Evolutionary conservation across 2,113 vertebrate species (phyloP), one percentile per base, ranked within the genome.

Genomic region (Xiphorhynchus elegans): DNA sequence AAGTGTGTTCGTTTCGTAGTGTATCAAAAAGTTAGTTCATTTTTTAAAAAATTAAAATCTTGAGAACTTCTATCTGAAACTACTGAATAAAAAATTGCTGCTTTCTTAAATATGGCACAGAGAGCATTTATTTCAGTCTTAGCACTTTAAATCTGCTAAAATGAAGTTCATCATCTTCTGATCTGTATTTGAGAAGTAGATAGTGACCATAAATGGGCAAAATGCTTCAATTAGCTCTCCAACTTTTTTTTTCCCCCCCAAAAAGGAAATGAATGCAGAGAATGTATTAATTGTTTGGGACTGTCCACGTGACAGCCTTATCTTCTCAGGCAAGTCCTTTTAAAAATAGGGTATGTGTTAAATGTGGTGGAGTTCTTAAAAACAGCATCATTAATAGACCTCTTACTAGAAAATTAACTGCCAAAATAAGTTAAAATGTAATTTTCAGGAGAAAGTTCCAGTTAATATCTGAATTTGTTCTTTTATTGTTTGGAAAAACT

Each of bases 191-290:
- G 53, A 87, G 81, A 63, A 82, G 28, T 53, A 29, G 20, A 60
- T 76, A 64, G 26, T 89, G 74, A 67, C 95, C 87, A 84, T 96
- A 95, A 94, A 94, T 95, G 89, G 96, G 13, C 39, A 95, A 95
- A 95, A 89, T 91, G 31, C 84, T 94, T 92, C 52, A 87, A 3
- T 94, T 37, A 94, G 17, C 59, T 82, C 40, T 92, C 16, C 19
- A 81, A 56, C 52, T 94, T 66, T 29, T 25, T 26, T 52, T 52
- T 24, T 18, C 2, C 5, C 3, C 23, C 44, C 7, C 26, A 47
- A 64, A 52, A 93, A 96, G 93, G 92, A 96, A 96, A 86, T 96
- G 95, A 93, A 96, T 90, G 88, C 52, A 84, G 83, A 91, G 90
- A 95, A 95, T 95, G 95, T 64, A 86, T 91, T 94, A 88, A 93